Percentiles rank a stretch among this genome's conserved stretches.
Evolutionary conservation across 2,113 vertebrate species (phyloP).

Genomic region (Phyllostomus discolor): DNA sequence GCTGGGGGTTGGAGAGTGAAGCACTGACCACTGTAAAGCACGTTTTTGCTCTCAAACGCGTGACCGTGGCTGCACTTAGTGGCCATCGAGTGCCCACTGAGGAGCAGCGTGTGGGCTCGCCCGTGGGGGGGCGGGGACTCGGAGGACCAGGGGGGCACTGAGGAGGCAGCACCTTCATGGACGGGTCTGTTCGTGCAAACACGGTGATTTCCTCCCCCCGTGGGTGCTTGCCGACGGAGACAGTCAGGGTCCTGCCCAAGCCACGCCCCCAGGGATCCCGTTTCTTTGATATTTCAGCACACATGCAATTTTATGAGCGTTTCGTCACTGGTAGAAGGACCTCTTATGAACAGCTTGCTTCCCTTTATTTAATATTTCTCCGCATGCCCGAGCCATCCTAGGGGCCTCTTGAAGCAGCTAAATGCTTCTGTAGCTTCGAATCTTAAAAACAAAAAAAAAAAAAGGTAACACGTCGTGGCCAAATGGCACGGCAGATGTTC

Average conservation of each 20-base stretch:
- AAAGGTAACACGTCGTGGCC: background rate
- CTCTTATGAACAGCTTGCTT: background rate
- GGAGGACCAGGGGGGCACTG: background rate
- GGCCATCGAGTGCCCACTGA: background rate
- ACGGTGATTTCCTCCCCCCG: no score
- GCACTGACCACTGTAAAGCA: rapidly evolving
- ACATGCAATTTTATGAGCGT: background rate
- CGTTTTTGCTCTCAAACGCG: background rate
- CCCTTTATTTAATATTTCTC: background rate
- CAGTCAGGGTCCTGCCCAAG: background rate
- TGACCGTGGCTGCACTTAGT: rapidly evolving
- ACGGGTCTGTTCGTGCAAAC: rapidly evolving
- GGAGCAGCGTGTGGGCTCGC: background rate
- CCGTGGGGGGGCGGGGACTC: rapidly evolving
- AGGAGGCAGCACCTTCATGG: background rate
- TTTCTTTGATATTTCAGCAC: background rate
- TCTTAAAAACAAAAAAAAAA: slow-evolving; percentile 16
- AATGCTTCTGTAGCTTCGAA: slow-evolving; percentile 16
- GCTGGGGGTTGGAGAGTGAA: background rate
- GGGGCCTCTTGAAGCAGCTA: background rate
- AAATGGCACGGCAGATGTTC: slow-evolving; percentile 16
- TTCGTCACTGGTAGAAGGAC: background rate
- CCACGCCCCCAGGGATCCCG: rapidly evolving
- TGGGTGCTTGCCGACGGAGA: background rate
- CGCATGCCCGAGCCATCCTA: background rate